Evolutionary conservation across 2,797 vertebrate species (phyloP).

Genomic region (Danio tinwini): DNA sequence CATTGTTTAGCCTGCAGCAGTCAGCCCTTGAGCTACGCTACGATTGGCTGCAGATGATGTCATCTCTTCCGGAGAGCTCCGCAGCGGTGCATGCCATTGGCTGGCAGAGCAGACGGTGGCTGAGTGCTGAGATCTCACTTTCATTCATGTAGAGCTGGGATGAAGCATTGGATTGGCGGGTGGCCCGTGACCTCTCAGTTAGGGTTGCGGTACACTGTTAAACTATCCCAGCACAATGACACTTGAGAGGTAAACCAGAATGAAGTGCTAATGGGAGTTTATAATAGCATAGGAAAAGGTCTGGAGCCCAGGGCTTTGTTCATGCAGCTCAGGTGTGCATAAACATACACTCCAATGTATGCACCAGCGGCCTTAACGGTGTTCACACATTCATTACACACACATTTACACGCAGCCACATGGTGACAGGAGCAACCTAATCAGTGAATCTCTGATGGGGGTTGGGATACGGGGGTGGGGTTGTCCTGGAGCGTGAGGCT

Average conservation of each 20-base stretch:
- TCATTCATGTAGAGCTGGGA: constrained; percentile 87
- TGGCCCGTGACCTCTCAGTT: constrained; percentile 41
- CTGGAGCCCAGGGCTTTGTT: constrained; percentile 1
- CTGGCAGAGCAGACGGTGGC: constrained; percentile 78
- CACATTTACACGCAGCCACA: constrained; percentile 56
- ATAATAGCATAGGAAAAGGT: not conserved
- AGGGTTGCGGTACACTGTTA: constrained; percentile 23
- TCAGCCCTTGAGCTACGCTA: constrained; percentile 75
- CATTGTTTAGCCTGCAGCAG: constrained; percentile 79
- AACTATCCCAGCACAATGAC: constrained; percentile 19
- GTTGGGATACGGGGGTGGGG: constrained; percentile 75
- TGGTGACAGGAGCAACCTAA: constrained; percentile 49
- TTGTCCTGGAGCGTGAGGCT: constrained; percentile 72
- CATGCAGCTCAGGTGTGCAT: constrained; percentile 29
- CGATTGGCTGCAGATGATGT: constrained; percentile 97
- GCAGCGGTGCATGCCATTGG: constrained; percentile 83
- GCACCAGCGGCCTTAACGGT: constrained; percentile 31
- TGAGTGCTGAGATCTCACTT: constrained; percentile 85
- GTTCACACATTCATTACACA: constrained; percentile 54
- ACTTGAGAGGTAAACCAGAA: constrained; percentile 13
- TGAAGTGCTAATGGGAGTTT: constrained; percentile 32
- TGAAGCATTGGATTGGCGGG: constrained; percentile 45
- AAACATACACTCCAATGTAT: constrained; percentile 26
- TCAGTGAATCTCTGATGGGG: constrained; percentile 67
- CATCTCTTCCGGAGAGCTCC: constrained; percentile 83